Evolutionary conservation across 2,888 invertebrate genomes (phyloP).

Genomic region (Aphodius granarius): DNA sequence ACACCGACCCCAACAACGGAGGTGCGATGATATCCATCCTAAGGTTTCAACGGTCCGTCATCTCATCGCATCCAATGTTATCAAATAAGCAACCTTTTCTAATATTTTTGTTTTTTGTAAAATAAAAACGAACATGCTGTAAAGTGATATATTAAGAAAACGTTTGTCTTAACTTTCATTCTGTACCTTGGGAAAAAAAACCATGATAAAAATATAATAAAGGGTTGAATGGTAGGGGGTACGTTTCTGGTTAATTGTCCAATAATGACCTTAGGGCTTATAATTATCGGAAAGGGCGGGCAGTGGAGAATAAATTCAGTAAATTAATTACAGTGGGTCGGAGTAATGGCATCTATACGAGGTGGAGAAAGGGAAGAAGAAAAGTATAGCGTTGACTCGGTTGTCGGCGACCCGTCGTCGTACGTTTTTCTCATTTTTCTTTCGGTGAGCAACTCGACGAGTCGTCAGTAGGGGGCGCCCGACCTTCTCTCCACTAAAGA

Average conservation of each 20-base stretch:
- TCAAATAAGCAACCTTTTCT: too few relatives aligned
- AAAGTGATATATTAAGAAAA: too few relatives aligned
- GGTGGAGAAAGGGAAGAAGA: not conserved
- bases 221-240: not conserved
- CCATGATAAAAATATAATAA: not conserved
- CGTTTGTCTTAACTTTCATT: too few relatives aligned
- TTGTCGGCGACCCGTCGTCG: not conserved
- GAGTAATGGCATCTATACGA: not conserved
- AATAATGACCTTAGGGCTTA: not conserved
- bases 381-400: not conserved
- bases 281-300: not conserved
- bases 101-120: too few relatives aligned
- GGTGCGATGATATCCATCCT: not conserved
- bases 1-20: not conserved
- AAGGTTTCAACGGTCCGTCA: not conserved
- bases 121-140: too few relatives aligned
- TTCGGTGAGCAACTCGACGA: slow-evolving; percentile 7
- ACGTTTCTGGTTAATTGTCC: not conserved
- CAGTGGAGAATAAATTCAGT: not conserved
- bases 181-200: too few relatives aligned
- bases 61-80: not conserved
- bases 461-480: slow-evolving; percentile 5
- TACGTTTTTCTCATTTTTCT: slow-evolving; percentile 37
- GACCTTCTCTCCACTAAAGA: slow-evolving; percentile 5
- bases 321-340: not conserved